Evolutionary conservation across 2,113 vertebrate genomes (phyloP), one percentile per base, ranked within the genome.

Genomic region (Eulacestoma nigropectus): DNA sequence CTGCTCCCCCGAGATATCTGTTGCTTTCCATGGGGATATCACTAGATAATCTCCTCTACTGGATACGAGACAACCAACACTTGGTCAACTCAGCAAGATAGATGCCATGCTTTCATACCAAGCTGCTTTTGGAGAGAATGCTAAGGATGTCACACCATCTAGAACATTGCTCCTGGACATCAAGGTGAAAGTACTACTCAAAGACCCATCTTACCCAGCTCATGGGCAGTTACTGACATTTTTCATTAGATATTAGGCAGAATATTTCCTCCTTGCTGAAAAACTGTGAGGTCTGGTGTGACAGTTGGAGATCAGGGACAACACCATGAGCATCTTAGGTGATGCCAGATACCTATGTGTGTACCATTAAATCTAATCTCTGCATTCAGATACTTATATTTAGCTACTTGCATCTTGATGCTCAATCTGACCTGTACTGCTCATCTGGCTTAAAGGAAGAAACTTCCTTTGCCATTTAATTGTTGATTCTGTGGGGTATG

Each of bases 11-110:
- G 10, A 57, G 7, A 33, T 26, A 27, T 3, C 13, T 29, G 11
- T 21, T 72, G 30, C 9, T 76, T 76, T 79, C 14, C 26, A 22
- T 12, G 39, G 30, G 47, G 33, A 46, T 27, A 37, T 46, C 6
- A 22, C 10, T 26, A 3, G 1, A 15, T 20, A 1, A 13, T 29
- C 65, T 60, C 6, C 21, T 76, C 6, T 1, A 11, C 7, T 67
- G 32, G 15, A 25, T 26, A n/a, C 60, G 62, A 76, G 33, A 49
- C 35, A 64, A 22, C 21, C 56, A 73, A 32, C 25, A 37, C 21
- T 35, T 39, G 29, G 25, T 35, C 27, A 64, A 2, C 12, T 73
- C 53, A 64, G 15, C 7, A 60, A 77, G 23, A 10, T 23, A 32
- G 60, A 79, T 49, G 42, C 13, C 21, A 10, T 68, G 18, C 9